These are phyloP conservation scores for Microtus richardsoni DNA, from an alignment of 2,113 vertebrate genomes.

Conservation along the genomic window DNA sequence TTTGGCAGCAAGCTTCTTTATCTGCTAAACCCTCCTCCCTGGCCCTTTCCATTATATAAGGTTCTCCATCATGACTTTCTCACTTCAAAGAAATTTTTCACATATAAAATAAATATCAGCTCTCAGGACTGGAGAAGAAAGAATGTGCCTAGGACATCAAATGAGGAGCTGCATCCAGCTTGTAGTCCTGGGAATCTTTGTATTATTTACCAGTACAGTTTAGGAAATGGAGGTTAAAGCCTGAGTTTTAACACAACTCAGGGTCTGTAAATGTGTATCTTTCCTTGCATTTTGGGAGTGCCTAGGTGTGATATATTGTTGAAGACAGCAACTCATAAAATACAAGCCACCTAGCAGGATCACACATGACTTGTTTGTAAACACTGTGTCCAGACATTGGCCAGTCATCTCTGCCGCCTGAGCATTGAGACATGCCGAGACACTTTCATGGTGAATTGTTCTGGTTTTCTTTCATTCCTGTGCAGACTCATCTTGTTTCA, in stretches of 20 bases:
- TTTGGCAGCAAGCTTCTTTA: not conserved
- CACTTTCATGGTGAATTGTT: not conserved
- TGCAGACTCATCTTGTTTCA: conserved; percentile 1
- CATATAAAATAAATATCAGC: not conserved
- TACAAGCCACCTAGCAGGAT: not conserved
- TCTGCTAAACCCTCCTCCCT: not conserved
- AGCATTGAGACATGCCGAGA: not conserved
- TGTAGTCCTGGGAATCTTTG: conserved; percentile 29
- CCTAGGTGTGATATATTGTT: conserved; percentile 36
- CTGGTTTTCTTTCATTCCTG: conserved; percentile 20
- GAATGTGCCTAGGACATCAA: not conserved
- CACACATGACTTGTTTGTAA: conserved; percentile 16
- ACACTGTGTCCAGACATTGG: not conserved
- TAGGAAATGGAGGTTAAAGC: conserved; percentile 62
- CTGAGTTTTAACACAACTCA: conserved; percentile 55
- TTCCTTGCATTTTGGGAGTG: conserved; percentile 63
- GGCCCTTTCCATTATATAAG: not conserved
- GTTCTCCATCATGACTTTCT: not conserved
- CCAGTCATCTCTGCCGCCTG: not conserved
- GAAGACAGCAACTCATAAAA: conserved; percentile 35
- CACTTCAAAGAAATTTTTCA: not conserved
- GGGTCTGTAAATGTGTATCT: not conserved
- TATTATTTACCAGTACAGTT: conserved; percentile 62
- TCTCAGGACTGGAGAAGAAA: not conserved
- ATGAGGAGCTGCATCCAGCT: not conserved